phyloP scores from a whole-genome alignment of 2,797 vertebrate species.

The Helostoma temminkii region DNA sequence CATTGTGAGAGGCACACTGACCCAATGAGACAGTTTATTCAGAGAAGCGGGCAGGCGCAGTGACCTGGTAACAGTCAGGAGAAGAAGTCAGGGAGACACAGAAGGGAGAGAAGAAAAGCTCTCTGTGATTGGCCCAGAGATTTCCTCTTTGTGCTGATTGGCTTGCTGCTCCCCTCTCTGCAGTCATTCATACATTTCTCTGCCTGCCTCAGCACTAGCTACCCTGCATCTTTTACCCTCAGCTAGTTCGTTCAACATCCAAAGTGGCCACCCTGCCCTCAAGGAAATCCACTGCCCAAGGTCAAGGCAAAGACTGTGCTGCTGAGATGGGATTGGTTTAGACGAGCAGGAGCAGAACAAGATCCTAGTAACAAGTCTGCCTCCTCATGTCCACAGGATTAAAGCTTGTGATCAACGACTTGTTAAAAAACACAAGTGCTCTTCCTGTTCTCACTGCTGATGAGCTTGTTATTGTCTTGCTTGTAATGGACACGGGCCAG shows the following conservation, averaged over 20 bases:
- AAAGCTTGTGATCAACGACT: constrained; percentile 76
- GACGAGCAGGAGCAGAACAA: constrained; percentile 69
- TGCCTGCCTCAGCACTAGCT: constrained; percentile 77
- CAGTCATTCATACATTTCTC: constrained; percentile 88
- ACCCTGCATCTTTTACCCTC: constrained; percentile 61
- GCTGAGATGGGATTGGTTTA: constrained; percentile 79
- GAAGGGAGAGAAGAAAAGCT: constrained; percentile 55
- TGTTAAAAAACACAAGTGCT: constrained; percentile 75
- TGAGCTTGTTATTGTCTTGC: constrained; percentile 72
- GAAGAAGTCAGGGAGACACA: constrained; percentile 79
- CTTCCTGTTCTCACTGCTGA: constrained; percentile 66
- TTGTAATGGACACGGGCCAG: constrained; percentile 66
- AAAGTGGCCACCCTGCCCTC: constrained; percentile 77
- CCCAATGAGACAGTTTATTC: constrained; percentile 86
- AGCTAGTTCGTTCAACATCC: constrained; percentile 69
- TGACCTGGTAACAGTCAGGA: constrained; percentile 89
- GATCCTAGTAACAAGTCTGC: constrained; percentile 85
- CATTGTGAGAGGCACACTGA: constrained; percentile 82
- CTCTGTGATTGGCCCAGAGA: constrained; percentile 66
- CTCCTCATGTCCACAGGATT: constrained; percentile 73
- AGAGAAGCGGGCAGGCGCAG: constrained; percentile 82
- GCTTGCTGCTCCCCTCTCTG: constrained; percentile 64
- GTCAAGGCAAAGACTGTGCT: constrained; percentile 70
- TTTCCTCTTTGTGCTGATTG: constrained; percentile 74
- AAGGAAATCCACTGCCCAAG: constrained; percentile 80